phyloP scores from a whole-genome alignment of 1,140 invertebrate genomes.

The Zaprionus vittiger region DNA sequence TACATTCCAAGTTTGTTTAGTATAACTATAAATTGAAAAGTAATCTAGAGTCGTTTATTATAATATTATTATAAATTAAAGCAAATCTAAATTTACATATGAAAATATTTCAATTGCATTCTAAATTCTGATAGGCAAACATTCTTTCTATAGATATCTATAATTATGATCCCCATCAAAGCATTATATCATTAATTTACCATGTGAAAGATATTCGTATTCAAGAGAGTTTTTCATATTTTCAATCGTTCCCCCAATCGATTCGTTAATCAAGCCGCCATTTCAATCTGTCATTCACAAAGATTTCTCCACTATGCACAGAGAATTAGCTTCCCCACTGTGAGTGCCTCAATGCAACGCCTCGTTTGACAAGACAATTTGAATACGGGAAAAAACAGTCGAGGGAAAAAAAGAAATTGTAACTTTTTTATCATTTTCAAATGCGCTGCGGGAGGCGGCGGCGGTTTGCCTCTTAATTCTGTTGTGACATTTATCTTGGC shows the following conservation, averaged over 20 bases:
- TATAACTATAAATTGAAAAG: too few relatives aligned
- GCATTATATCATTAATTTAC: not conserved
- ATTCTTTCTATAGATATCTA: too few relatives aligned
- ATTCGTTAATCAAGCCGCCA: constrained; percentile 2
- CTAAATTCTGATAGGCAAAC: not conserved
- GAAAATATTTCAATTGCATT: not conserved
- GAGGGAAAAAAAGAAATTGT: not conserved
- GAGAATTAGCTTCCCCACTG: not conserved
- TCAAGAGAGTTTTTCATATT: not conserved
- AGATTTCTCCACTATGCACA: not conserved
- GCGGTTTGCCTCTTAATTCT: constrained; percentile 1
- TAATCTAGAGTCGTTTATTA: too few relatives aligned
- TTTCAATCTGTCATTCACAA: not conserved
- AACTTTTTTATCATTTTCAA: not conserved
- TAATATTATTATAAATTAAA: too few relatives aligned
- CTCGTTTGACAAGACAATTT: constrained; percentile 11
- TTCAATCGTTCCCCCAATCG: not conserved
- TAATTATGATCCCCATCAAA: not conserved
- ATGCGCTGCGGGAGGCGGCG: not conserved
- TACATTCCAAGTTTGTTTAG: too few relatives aligned
- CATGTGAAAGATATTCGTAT: not conserved
- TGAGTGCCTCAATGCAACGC: not conserved
- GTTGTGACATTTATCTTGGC: constrained; percentile 8
- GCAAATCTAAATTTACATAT: not conserved
- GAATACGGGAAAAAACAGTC: not conserved